These are phyloP conservation scores for Sinotaia quadrata DNA, from an alignment of 2,888 invertebrate genomes.

Conservation along the genomic window DNA sequence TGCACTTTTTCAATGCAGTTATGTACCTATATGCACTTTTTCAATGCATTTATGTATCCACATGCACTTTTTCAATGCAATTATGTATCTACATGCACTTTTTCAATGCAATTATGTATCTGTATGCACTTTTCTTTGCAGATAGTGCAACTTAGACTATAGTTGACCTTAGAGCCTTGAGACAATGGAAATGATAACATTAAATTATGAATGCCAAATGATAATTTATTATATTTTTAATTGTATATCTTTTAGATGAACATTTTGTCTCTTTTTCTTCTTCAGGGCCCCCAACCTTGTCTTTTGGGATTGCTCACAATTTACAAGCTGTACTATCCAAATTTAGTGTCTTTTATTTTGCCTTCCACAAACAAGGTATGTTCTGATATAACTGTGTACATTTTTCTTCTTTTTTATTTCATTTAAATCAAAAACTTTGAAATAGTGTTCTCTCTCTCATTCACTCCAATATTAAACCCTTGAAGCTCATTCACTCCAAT, in stretches of 20 bases:
- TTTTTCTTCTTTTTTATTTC: neutral
- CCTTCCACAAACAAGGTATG: conserved; percentile 54
- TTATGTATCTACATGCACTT: no score
- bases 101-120: no score
- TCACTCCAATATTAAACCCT: no score
- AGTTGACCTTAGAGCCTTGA: neutral
- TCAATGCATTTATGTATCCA: no score
- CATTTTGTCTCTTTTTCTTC: neutral
- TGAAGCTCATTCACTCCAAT: no score
- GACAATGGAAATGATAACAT: neutral
- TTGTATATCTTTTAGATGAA: neutral
- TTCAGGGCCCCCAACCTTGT: conserved; percentile 60
- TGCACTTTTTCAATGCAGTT: no score
- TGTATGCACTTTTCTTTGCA: no score
- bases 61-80: no score
- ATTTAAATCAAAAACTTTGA: no score
- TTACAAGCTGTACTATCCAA: conserved; percentile 65
- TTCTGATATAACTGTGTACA: neutral
- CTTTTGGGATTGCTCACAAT: conserved; percentile 62
- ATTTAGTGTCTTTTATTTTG: conserved; percentile 57
- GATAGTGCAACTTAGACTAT: no score
- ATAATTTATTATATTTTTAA: neutral
- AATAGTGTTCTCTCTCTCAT: no score
- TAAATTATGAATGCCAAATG: conserved; percentile 8
- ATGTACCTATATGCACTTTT: no score